These are phyloP conservation scores for Panopea generosa DNA, from an alignment of 2,888 invertebrate genomes.

Conservation along the genomic window DNA sequence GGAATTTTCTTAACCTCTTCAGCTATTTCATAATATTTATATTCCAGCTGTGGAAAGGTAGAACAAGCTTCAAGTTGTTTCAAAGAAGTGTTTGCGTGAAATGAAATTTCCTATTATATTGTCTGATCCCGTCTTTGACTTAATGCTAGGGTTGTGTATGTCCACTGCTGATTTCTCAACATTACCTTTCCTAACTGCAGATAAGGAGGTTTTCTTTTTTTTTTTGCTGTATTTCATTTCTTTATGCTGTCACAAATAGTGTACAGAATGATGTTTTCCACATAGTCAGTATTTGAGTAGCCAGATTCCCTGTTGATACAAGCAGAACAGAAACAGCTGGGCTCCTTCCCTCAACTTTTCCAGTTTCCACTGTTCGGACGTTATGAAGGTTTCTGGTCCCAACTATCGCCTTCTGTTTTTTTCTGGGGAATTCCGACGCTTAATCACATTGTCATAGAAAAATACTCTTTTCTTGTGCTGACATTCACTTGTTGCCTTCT, in stretches of 20 bases:
- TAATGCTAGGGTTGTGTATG: no score
- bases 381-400: conserved; percentile 30
- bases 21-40: neutral
- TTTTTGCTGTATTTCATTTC: neutral
- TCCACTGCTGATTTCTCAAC: neutral
- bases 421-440: conserved; percentile 9
- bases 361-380: conserved; percentile 8
- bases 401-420: conserved; percentile 7
- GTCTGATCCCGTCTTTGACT: no score
- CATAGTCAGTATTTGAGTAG: neutral
- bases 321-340: conserved; percentile 21
- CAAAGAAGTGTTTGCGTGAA: no score
- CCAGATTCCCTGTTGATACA: conserved; percentile 1
- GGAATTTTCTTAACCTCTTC: neutral
- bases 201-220: neutral
- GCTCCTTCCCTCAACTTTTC: conserved; percentile 17
- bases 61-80: no score
- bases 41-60: no score
- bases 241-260: neutral
- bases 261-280: neutral
- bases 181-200: neutral
- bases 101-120: no score
- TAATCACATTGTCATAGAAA: conserved; percentile 6
- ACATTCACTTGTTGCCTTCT: conserved; percentile 5
- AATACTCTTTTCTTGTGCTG: conserved; percentile 27